A percentile compares a stretch with the other conserved stretches of the same genome.
Conservation (phyloP, 2,797 vertebrate genomes). For the Eremophila alpestris region DNA sequence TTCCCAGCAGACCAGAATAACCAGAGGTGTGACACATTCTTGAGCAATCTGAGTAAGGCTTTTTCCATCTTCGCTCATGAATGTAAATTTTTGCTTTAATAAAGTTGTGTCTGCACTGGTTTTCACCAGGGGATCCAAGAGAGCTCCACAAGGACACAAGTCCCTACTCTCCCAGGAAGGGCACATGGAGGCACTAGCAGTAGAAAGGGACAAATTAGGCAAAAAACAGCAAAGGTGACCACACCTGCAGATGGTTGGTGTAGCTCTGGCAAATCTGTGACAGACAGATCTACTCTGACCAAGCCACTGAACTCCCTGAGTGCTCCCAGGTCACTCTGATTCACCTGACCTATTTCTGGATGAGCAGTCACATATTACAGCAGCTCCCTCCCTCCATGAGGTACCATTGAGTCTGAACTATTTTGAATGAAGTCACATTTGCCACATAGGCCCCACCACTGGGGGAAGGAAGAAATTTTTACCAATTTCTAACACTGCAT, state of each 20-base stretch:
- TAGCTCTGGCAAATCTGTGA: neutral
- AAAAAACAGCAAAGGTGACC: neutral
- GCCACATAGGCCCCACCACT: neutral
- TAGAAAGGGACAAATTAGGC: neutral
- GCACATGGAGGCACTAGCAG: no score
- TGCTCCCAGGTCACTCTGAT: neutral
- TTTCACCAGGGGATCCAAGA: neutral
- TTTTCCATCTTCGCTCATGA: neutral
- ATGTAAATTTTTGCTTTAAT: neutral
- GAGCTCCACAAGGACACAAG: neutral
- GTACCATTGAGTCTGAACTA: fast-evolving
- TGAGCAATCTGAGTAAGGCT: neutral
- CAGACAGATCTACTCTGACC: neutral
- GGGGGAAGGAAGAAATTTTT: neutral
- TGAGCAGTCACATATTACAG: neutral
- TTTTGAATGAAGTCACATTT: neutral
- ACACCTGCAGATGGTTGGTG: neutral
- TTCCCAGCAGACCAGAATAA: slow-evolving; percentile 55
- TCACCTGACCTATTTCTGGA: neutral
- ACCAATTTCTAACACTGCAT: neutral
- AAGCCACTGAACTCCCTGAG: neutral
- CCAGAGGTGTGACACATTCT: neutral
- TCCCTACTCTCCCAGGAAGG: neutral
- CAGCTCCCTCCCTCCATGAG: neutral
- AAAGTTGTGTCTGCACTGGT: neutral